Conservation (phyloP, 2,797 vertebrate genomes). For the Intellagama lesueurii region DNA sequence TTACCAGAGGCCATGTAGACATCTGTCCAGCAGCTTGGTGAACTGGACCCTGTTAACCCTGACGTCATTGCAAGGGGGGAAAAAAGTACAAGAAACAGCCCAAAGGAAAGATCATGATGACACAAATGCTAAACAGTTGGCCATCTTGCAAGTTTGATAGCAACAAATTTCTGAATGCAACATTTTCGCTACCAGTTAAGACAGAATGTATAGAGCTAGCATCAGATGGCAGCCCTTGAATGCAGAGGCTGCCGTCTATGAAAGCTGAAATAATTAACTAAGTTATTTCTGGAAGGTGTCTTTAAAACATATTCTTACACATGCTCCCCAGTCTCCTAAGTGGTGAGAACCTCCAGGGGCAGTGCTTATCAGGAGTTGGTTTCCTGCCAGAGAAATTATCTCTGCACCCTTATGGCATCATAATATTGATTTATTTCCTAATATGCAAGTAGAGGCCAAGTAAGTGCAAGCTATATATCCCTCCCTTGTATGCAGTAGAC, state of each 20-base stretch:
- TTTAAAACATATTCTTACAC: not conserved
- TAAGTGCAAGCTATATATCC: not conserved
- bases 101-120: not conserved
- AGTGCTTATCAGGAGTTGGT: not conserved
- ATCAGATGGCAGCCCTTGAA: not conserved
- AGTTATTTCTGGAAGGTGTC: slow-evolving; percentile 2
- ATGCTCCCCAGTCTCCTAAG: not conserved
- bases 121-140: slow-evolving; percentile 19
- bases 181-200: not conserved
- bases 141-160: not conserved
- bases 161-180: not conserved
- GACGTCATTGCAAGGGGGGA: not conserved
- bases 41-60: slow-evolving; percentile 16
- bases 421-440: not conserved
- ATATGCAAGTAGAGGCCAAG: not conserved
- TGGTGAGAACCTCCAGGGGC: not conserved
- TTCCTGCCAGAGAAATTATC: not conserved
- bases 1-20: slow-evolving; percentile 23
- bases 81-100: slow-evolving; percentile 13
- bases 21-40: slow-evolving; percentile 44
- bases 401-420: not conserved
- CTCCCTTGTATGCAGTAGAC: not conserved
- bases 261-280: not conserved
- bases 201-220: not conserved
- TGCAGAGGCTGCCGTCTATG: not conserved